Conservation (phyloP, 2,113 vertebrate genomes). For the Tenebrosternarchus preto region DNA sequence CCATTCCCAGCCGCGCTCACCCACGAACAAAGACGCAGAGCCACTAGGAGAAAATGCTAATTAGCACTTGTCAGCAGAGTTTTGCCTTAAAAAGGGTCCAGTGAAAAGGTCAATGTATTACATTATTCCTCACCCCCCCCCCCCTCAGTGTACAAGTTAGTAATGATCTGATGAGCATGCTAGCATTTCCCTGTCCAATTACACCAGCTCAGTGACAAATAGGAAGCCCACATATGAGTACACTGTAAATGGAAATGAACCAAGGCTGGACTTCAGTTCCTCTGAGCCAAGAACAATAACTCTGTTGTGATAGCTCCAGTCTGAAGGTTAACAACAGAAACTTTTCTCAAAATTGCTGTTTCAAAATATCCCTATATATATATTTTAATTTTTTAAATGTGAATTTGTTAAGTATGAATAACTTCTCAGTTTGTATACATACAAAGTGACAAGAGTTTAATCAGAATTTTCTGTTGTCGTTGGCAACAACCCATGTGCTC, state of each 20-base stretch:
- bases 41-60: slow-evolving; percentile 73
- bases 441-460: not conserved
- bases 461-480: not conserved
- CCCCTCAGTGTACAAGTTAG: slow-evolving; percentile 53
- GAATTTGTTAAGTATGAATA: not conserved
- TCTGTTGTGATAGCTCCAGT: not conserved
- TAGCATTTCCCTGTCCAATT: slow-evolving; percentile 36
- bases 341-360: not conserved
- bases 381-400: too few relatives aligned
- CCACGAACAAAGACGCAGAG: slow-evolving; percentile 57
- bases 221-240: slow-evolving; percentile 6
- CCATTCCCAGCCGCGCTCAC: too few relatives aligned
- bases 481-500: not conserved
- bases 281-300: not conserved
- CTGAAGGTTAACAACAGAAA: not conserved
- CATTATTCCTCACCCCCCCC: slow-evolving; percentile 67
- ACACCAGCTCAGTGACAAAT: slow-evolving; percentile 11
- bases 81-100: slow-evolving; percentile 66
- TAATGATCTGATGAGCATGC: slow-evolving; percentile 49
- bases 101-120: slow-evolving; percentile 67
- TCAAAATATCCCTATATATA: not conserved
- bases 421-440: not conserved
- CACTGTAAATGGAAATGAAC: not conserved
- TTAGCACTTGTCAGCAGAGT: slow-evolving; percentile 70
- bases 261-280: not conserved